Evolutionary conservation across 1,140 invertebrate genomes (phyloP).

Genomic region (Ips typographus): DNA sequence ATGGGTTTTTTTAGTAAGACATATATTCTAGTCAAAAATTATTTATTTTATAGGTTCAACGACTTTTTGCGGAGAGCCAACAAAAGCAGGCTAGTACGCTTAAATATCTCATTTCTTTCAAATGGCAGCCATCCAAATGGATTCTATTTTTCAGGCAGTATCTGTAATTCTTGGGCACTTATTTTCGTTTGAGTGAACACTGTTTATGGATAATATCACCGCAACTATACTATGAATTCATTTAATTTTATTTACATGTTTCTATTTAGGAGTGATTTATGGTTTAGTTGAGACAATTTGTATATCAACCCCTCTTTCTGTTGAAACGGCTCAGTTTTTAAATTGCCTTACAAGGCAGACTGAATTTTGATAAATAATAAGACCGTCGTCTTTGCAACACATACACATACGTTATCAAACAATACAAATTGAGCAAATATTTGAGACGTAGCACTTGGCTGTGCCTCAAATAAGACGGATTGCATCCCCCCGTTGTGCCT

Average conservation of each 20-base stretch:
- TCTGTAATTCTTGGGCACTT: slow-evolving; percentile 19
- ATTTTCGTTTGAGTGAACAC: slow-evolving; percentile 23
- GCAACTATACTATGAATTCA: not conserved
- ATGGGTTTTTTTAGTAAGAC: too few relatives aligned
- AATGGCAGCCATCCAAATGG: slow-evolving; percentile 25
- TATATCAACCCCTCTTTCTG: not conserved
- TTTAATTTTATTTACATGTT: slow-evolving; percentile 9
- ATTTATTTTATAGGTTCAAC: too few relatives aligned
- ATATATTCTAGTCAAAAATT: too few relatives aligned
- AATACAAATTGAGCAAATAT: slow-evolving; percentile 5
- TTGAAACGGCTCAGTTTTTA: not conserved
- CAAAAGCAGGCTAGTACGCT: slow-evolving; percentile 8
- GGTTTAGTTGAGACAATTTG: not conserved
- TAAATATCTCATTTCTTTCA: slow-evolving; percentile 24
- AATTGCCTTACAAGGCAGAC: not conserved
- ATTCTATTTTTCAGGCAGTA: slow-evolving; percentile 13
- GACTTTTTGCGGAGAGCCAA: slow-evolving; percentile 21
- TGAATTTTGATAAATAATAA: not conserved
- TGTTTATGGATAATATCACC: slow-evolving; percentile 13
- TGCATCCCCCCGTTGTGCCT: not conserved
- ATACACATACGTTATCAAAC: not conserved
- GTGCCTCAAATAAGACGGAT: slow-evolving; percentile 11
- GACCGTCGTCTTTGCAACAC: not conserved
- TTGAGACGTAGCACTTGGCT: not conserved
- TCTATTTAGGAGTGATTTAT: slow-evolving; percentile 5